phyloP scores from a whole-genome alignment of 1,140 invertebrate genomes.

The Conus betulinus region DNA sequence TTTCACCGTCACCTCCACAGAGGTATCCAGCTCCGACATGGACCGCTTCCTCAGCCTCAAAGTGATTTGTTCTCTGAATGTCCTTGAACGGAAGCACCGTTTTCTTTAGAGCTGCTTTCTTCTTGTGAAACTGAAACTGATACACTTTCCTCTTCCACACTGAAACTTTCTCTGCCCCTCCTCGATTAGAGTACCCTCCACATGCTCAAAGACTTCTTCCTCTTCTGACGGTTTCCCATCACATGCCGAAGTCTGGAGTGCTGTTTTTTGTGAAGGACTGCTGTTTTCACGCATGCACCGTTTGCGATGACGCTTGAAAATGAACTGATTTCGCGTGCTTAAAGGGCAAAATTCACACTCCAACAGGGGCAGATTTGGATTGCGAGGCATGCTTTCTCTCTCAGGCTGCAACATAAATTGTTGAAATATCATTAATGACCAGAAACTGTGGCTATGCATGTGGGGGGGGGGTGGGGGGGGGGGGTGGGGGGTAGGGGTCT shows the following conservation, averaged over 20 bases:
- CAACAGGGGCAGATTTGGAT: slow-evolving; percentile 18
- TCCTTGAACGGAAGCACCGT: neutral
- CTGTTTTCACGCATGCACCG: slow-evolving; percentile 47
- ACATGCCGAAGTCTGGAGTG: slow-evolving; percentile 28
- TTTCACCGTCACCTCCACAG: neutral
- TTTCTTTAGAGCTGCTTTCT: no score
- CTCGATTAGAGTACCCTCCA: neutral
- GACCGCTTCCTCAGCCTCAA: neutral
- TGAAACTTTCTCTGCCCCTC: neutral
- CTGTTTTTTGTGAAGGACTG: slow-evolving; percentile 23
- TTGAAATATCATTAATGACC: neutral
- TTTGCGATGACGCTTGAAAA: slow-evolving; percentile 63
- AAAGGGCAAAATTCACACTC: slow-evolving; percentile 62
- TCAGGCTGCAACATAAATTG: neutral
- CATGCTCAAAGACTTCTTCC: neutral
- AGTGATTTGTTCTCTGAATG: neutral
- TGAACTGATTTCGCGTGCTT: slow-evolving; percentile 60
- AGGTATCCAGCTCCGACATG: neutral
- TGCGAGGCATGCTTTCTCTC: slow-evolving; percentile 13
- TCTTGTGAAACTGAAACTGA: neutral
- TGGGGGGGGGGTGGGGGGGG: no score
- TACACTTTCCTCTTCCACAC: neutral
- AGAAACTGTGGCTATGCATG: no score
- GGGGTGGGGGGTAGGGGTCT: no score
- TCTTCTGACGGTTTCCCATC: neutral